Evolutionary conservation across 2,113 vertebrate species (phyloP).

Genomic region (Eira barbara): DNA sequence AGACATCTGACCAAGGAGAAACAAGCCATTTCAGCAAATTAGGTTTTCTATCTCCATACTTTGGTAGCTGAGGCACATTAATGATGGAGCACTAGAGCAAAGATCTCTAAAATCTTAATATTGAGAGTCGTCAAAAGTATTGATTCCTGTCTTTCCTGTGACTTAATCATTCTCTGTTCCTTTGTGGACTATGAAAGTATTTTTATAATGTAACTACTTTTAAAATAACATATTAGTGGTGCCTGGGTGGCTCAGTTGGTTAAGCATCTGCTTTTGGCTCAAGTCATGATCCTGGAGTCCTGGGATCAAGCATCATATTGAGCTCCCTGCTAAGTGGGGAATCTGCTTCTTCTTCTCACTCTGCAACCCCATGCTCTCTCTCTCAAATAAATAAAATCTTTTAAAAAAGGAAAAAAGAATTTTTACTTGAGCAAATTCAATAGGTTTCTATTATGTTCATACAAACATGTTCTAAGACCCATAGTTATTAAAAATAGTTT

Average conservation of each 20-base stretch:
- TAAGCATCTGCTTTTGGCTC: not conserved
- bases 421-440: slow-evolving; percentile 31
- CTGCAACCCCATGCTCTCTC: not conserved
- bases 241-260: not conserved
- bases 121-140: not conserved
- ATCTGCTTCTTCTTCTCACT: not conserved
- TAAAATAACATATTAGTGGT: not conserved
- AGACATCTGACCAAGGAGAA: not conserved
- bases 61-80: not conserved
- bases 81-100: not conserved
- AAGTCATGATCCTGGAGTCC: not conserved
- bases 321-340: not conserved
- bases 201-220: not conserved
- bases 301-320: not conserved
- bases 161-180: not conserved
- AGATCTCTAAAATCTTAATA: not conserved
- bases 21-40: not conserved
- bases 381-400: not conserved
- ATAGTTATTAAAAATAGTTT: not conserved
- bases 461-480: not conserved
- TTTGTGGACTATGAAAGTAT: not conserved
- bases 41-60: not conserved
- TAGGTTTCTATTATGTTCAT: not conserved
- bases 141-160: not conserved
- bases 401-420: not conserved